Conservation (phyloP, 2,113 vertebrate species). For the Tangachromis dhanisi region DNA sequence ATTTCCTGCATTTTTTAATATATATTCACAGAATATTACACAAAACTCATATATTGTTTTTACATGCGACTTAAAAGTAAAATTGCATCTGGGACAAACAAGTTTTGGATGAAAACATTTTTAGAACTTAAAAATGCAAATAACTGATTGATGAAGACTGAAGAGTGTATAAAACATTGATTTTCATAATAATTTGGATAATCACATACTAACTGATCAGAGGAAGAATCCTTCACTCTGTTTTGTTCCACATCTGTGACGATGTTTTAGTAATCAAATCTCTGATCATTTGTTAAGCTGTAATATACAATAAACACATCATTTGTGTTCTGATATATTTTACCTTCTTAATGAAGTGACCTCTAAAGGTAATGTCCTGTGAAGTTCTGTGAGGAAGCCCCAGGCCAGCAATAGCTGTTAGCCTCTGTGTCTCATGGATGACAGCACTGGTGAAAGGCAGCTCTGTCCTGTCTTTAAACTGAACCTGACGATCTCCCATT, state of each 20-base stretch:
- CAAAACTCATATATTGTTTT: neutral
- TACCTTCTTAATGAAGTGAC: slow-evolving; percentile 6
- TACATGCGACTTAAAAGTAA: rapidly evolving
- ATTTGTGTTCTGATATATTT: neutral
- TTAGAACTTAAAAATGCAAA: neutral
- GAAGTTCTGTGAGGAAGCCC: neutral
- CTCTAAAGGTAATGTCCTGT: neutral
- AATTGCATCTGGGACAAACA: neutral
- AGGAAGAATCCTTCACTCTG: neutral
- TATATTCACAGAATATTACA: neutral
- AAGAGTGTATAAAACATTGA: neutral
- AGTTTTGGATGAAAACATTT: neutral
- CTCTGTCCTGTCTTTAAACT: neutral
- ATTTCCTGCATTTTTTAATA: neutral
- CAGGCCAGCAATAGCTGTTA: rapidly evolving
- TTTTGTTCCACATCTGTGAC: neutral
- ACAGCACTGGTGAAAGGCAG: neutral
- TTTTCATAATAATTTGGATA: neutral
- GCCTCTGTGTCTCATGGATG: neutral
- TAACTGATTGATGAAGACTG: neutral
- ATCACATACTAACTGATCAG: neutral
- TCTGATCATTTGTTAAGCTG: rapidly evolving
- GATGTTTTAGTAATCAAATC: rapidly evolving
- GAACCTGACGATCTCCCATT: rapidly evolving
- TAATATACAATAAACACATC: neutral